Conservation (phyloP, 2,113 vertebrate genomes). For the Mustela nigripes region DNA sequence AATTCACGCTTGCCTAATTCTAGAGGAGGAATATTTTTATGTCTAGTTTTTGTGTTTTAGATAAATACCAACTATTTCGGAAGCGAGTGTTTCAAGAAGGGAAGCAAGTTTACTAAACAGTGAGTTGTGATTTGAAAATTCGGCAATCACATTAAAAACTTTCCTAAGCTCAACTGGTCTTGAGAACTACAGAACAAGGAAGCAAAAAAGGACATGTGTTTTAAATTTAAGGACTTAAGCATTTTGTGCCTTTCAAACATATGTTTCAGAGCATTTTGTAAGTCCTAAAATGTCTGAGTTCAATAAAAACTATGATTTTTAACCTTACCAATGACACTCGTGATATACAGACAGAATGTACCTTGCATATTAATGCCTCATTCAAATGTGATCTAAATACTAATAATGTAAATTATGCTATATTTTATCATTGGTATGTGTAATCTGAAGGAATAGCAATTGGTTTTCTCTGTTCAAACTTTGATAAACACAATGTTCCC, state of each 20-base stretch:
- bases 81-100: not conserved
- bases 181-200: constrained; percentile 6
- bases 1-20: not conserved
- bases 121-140: constrained; percentile 41
- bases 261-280: not conserved
- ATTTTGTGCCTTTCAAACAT: not conserved
- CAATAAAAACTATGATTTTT: not conserved
- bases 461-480: not conserved
- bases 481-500: not conserved
- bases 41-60: not conserved
- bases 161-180: not conserved
- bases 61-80: constrained; percentile 47
- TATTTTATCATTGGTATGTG: not conserved
- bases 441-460: not conserved
- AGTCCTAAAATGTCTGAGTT: not conserved
- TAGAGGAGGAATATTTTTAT: not conserved
- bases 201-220: not conserved
- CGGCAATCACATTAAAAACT: not conserved
- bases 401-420: not conserved
- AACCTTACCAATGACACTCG: not conserved
- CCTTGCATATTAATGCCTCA: not conserved
- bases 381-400: not conserved
- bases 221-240: not conserved
- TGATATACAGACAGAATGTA: not conserved
- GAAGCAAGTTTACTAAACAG: constrained; percentile 45